Evolutionary conservation across 2,888 invertebrate species (phyloP).

Genomic region (Epicampocera succincta): DNA sequence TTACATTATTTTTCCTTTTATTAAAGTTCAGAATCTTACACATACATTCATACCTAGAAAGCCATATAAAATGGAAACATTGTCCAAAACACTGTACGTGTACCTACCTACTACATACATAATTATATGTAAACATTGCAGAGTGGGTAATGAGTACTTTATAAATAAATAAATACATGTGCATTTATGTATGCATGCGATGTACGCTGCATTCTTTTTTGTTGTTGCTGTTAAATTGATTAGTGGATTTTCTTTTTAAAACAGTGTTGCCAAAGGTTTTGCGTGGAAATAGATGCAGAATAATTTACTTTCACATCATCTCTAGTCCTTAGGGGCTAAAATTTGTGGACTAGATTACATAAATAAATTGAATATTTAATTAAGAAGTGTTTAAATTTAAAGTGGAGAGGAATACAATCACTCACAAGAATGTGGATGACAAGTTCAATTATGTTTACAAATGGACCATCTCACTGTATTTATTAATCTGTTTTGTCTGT

Average conservation of each 20-base stretch:
- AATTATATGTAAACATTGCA: conserved; percentile 36
- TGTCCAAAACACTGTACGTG: conserved; percentile 37
- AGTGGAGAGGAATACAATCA: no score
- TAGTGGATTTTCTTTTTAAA: conserved; percentile 23
- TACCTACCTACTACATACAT: conserved; percentile 27
- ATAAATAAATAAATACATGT: conserved; percentile 36
- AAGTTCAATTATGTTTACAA: no score
- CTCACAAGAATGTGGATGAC: no score
- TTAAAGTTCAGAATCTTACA: conserved; percentile 38
- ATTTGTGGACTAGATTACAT: no score
- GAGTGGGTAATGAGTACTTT: conserved; percentile 35
- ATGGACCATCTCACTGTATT: no score
- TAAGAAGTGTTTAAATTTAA: no score
- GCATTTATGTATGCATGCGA: neutral
- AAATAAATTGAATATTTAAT: no score
- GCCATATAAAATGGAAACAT: conserved; percentile 56
- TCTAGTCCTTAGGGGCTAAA: no score
- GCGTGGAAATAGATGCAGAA: no score
- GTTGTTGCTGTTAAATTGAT: conserved; percentile 29
- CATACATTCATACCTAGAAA: conserved; percentile 35
- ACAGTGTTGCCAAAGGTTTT: conserved; percentile 16
- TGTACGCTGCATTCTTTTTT: no score
- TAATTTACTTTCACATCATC: no score
- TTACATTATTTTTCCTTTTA: conserved; percentile 19
- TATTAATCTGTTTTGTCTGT: no score